Percentiles rank a stretch among this genome's conserved stretches.
phyloP scores from a whole-genome alignment of 2,113 vertebrate species.

The Climacteris rufus region DNA sequence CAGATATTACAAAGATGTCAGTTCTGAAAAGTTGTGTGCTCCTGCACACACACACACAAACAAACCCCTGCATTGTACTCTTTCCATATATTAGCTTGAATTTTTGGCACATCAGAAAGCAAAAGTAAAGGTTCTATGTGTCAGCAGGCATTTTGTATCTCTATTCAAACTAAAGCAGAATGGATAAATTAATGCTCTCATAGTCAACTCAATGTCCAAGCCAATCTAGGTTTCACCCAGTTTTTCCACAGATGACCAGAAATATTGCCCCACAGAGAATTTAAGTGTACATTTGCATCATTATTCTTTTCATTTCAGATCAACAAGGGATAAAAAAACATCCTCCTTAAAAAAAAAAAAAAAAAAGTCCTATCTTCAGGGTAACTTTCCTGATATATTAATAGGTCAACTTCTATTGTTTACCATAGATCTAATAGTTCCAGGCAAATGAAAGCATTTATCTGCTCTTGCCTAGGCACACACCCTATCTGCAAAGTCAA shows the following conservation, averaged over 20 bases:
- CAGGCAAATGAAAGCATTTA: not conserved
- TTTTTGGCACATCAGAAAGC: not conserved
- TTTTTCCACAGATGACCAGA: not conserved
- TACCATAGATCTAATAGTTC: not conserved
- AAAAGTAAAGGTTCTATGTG: not conserved
- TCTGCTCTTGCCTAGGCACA: not conserved
- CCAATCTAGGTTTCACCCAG: not conserved
- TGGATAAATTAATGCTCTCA: not conserved
- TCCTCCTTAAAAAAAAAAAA: too few relatives aligned
- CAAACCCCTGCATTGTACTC: not conserved
- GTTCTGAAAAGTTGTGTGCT: not conserved
- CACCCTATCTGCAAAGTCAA: not conserved
- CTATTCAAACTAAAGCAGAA: not conserved
- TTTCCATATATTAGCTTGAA: not conserved
- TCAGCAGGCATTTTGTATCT: not conserved
- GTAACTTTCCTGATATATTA: not conserved
- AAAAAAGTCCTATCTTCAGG: not conserved
- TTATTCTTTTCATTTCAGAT: not conserved
- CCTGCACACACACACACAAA: too few relatives aligned
- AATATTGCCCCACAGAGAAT: not conserved
- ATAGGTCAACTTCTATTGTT: not conserved
- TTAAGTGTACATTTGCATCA: not conserved
- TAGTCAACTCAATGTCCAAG: not conserved
- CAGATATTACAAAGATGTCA: not conserved
- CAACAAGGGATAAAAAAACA: not conserved